phyloP scores from a whole-genome alignment of 2,797 vertebrate genomes.

The Thalassophryne amazonica region DNA sequence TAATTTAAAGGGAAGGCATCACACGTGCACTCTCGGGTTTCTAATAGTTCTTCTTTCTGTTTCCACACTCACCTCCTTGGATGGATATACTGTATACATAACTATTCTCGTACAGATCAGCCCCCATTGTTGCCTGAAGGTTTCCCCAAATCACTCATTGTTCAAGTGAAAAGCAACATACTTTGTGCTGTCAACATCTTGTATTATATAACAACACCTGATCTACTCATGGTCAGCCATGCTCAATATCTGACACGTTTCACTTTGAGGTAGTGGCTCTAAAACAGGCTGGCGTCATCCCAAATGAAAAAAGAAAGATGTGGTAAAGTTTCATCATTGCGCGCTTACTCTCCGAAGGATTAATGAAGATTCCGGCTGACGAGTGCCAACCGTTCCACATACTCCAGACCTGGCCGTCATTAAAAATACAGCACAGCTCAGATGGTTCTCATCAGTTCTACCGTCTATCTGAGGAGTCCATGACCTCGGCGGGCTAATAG shows the following conservation, averaged over 20 bases:
- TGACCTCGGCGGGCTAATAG: slow-evolving; percentile 41
- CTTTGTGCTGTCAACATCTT: too few relatives aligned
- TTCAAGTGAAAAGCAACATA: too few relatives aligned
- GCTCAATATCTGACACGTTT: neutral
- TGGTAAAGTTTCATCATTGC: neutral
- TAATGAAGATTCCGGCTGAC: slow-evolving; percentile 27
- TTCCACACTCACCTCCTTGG: slow-evolving; percentile 73
- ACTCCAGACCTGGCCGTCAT: slow-evolving; percentile 31
- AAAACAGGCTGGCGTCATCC: slow-evolving; percentile 6
- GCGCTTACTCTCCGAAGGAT: slow-evolving; percentile 16
- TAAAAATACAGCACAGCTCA: slow-evolving; percentile 62
- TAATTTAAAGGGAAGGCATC: slow-evolving; percentile 56
- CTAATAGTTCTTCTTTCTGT: slow-evolving; percentile 80
- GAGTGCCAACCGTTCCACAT: slow-evolving; percentile 14
- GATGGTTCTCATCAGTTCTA: slow-evolving; percentile 27
- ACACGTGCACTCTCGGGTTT: slow-evolving; percentile 75
- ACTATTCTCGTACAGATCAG: slow-evolving; percentile 51
- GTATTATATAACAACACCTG: too few relatives aligned
- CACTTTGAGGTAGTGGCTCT: slow-evolving; percentile 1
- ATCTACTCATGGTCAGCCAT: too few relatives aligned
- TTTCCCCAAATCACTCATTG: too few relatives aligned
- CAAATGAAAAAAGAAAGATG: slow-evolving; percentile 6
- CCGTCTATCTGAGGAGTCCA: slow-evolving; percentile 30
- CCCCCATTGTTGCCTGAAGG: too few relatives aligned
- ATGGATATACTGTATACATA: slow-evolving; percentile 76